Conservation (phyloP, 64 coral and sea anemone genomes). For the Astreopora myriophthalma region DNA sequence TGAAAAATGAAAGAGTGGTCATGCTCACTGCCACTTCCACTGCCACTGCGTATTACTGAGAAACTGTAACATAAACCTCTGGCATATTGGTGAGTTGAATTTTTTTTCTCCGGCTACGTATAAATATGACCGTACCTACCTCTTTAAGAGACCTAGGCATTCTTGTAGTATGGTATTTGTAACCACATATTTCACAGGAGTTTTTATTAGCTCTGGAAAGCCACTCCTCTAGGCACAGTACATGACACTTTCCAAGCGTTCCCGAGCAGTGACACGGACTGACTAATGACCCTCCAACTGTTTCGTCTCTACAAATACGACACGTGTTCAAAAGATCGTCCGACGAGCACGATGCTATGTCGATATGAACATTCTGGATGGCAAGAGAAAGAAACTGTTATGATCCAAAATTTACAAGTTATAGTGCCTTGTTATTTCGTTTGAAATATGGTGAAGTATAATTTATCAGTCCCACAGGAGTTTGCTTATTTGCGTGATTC, state of each 20-base stretch:
- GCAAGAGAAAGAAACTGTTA: not conserved
- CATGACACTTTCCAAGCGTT: conserved; percentile 76
- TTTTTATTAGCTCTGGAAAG: conserved; percentile 79
- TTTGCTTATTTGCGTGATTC: too few species aligned
- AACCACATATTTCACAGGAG: conserved; percentile 83
- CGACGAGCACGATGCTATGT: not conserved
- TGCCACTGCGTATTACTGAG: too few species aligned
- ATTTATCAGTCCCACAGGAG: too few species aligned
- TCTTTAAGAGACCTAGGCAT: conserved; percentile 70
- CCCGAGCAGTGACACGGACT: conserved; percentile 80
- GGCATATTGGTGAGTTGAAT: too few species aligned
- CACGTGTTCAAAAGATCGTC: conserved; percentile 56
- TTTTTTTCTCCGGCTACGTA: too few species aligned
- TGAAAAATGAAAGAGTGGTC: too few species aligned
- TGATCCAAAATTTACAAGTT: not conserved
- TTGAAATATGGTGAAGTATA: too few species aligned
- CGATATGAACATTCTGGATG: conserved; percentile 1
- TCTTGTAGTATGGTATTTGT: conserved; percentile 62
- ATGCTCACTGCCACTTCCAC: too few species aligned
- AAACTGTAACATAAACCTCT: too few species aligned
- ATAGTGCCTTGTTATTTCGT: too few species aligned
- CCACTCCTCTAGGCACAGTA: conserved; percentile 83
- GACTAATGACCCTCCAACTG: conserved; percentile 55
- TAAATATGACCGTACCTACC: conserved; percentile 13
- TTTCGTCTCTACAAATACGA: conserved; percentile 83